Conservation (phyloP, 1,140 invertebrate species). For the Leptopilina clavipes region DNA sequence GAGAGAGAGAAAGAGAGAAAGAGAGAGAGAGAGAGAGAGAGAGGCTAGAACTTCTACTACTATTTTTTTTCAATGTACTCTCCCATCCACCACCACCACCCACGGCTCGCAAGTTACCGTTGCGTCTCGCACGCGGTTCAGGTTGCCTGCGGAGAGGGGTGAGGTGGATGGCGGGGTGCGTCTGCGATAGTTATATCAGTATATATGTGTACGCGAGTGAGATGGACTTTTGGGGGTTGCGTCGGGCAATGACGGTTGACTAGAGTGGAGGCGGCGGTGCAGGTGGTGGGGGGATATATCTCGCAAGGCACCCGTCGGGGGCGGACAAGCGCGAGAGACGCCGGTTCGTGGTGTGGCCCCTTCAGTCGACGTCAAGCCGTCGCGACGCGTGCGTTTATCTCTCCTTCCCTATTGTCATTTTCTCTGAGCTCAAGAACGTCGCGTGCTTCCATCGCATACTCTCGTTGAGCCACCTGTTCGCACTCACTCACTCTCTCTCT, state of each 20-base stretch:
- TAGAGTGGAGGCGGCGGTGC: no score
- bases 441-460: conserved; percentile 53
- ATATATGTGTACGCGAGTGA: neutral
- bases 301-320: conserved; percentile 48
- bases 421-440: conserved; percentile 53
- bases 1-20: no score
- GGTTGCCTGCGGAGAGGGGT: conserved; percentile 3
- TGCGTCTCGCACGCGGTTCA: conserved; percentile 27
- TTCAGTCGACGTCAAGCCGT: conserved; percentile 72
- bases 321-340: conserved; percentile 61
- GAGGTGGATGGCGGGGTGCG: no score
- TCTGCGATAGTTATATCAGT: neutral
- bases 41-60: no score
- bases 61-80: neutral
- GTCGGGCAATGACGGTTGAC: neutral
- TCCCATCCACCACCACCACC: neutral
- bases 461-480: conserved; percentile 66
- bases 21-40: neutral
- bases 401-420: conserved; percentile 48
- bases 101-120: neutral
- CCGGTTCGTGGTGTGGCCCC: conserved; percentile 36
- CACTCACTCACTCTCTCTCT: conserved; percentile 41
- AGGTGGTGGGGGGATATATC: conserved; percentile 41
- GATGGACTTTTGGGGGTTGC: conserved; percentile 45
- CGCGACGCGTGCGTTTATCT: conserved; percentile 66